phyloP scores from a whole-genome alignment of 2,113 vertebrate genomes.

The Deroptyus accipitrinus region DNA sequence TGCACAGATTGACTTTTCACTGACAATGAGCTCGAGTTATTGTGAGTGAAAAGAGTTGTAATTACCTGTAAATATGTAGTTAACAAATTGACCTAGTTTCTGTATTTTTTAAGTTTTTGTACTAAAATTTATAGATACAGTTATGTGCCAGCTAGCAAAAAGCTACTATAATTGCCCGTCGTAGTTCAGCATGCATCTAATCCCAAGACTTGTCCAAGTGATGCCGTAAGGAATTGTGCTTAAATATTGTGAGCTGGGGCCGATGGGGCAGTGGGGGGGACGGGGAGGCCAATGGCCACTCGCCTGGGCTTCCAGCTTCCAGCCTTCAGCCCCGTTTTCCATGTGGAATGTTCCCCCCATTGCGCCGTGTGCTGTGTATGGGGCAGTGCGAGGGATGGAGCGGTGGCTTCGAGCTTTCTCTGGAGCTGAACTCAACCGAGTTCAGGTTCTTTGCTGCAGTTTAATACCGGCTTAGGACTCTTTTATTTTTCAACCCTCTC shows the following conservation, averaged over 20 bases:
- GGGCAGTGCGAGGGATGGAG: slow-evolving; percentile 43
- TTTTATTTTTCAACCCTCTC: neutral
- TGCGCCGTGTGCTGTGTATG: slow-evolving; percentile 2
- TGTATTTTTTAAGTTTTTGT: slow-evolving; percentile 78
- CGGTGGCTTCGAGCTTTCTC: slow-evolving; percentile 60
- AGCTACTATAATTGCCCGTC: slow-evolving; percentile 71
- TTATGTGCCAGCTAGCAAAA: slow-evolving; percentile 75
- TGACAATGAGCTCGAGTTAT: slow-evolving; percentile 65
- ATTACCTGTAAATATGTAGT: slow-evolving; percentile 81
- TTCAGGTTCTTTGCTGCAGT: slow-evolving; percentile 57
- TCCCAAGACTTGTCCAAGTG: slow-evolving; percentile 51
- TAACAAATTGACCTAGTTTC: slow-evolving; percentile 80
- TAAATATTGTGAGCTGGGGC: slow-evolving; percentile 23
- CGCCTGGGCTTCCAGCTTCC: neutral
- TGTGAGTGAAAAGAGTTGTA: slow-evolving; percentile 75
- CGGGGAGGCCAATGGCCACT: neutral
- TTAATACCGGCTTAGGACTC: slow-evolving; percentile 36
- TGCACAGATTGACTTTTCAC: slow-evolving; percentile 74
- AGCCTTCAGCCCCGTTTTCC: neutral
- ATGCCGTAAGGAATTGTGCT: slow-evolving; percentile 69
- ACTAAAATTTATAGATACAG: slow-evolving; percentile 76
- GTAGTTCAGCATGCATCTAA: slow-evolving; percentile 71
- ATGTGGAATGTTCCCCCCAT: neutral
- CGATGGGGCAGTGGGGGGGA: neutral
- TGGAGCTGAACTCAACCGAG: slow-evolving; percentile 61